Base-by-base conservation (phyloP, 92 coral and sea anemone species). In the Paragorgia papillata region DNA sequence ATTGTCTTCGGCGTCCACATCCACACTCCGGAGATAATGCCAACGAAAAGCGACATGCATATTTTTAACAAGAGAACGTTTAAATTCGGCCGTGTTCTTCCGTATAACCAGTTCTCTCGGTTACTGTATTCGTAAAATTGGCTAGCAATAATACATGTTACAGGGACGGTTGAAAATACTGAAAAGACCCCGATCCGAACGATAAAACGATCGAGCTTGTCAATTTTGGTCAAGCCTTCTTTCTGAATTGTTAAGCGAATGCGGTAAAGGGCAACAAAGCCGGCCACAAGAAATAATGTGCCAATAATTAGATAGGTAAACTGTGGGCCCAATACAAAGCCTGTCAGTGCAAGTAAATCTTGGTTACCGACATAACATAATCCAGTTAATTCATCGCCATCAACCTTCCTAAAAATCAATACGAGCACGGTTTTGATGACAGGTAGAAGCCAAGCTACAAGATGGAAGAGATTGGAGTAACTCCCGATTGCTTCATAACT, bases 301-400 rank as follows among this genome's bases (percentile, higher is more conserved):
- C 99, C 99, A 37, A 95, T 95, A 85, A 95, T 95, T 21, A 95
- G 88, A 78, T 95, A 95, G 18, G 99, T 95, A 89, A 95, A 95
- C 91, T 95, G 96, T 21, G 99, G 99, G 0, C 97, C 99, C 19
- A 95, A 85, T 76, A 95, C 99, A 80, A 95, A 95, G 83, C 95
- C 97, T 30, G 99, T 94, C 39, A 95, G 81, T 15, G 99, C 99
- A 39, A 95, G 92, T 83, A 91, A 87, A 73, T 95, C 99, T 61
- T 95, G 97, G 74, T 91, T 91, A 63, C 99, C 99, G 50, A 95
- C 99, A 83, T 86, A 95, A 78, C 99, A 95, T 26, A 95, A 85
- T 33, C 99, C 99, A 15, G 99, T 95, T 43, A 95, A 83, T 76
- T 95, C 99, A 61, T 95, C 97, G 22, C 99, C 97, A 71, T 95